phyloP scores from a whole-genome alignment of 2,113 vertebrate genomes.

The Elachura formosa region DNA sequence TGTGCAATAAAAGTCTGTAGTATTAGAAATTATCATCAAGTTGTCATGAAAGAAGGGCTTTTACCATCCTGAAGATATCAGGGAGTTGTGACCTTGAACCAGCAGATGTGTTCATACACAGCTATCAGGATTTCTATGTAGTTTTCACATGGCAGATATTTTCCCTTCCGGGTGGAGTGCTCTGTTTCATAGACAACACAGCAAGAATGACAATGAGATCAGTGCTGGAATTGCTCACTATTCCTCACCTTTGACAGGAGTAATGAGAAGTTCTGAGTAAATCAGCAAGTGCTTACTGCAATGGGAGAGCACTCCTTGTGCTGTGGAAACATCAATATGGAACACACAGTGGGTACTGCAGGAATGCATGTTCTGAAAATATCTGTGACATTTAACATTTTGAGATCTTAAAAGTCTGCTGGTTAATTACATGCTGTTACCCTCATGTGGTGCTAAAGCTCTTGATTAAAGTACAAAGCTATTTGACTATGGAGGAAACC shows the following conservation, averaged over 20 bases:
- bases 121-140: background rate
- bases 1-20: background rate
- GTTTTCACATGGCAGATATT: background rate
- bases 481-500: background rate
- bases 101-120: background rate
- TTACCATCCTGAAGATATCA: background rate
- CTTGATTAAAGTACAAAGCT: background rate
- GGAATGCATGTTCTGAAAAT: background rate
- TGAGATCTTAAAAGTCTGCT: background rate
- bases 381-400: background rate
- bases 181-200: background rate
- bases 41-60: background rate
- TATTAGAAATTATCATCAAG: background rate
- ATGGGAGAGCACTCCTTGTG: background rate
- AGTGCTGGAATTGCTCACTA: fast-evolving
- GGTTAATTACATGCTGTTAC: background rate
- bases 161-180: background rate
- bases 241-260: fast-evolving
- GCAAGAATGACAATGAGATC: fast-evolving
- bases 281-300: background rate
- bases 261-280: fast-evolving
- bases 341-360: background rate
- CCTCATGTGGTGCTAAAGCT: background rate
- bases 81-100: background rate
- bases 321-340: background rate